Evolutionary conservation across 2,888 invertebrate genomes (phyloP), one percentile per base, ranked within the genome.

Genomic region (Didymodactylos carnosus): DNA sequence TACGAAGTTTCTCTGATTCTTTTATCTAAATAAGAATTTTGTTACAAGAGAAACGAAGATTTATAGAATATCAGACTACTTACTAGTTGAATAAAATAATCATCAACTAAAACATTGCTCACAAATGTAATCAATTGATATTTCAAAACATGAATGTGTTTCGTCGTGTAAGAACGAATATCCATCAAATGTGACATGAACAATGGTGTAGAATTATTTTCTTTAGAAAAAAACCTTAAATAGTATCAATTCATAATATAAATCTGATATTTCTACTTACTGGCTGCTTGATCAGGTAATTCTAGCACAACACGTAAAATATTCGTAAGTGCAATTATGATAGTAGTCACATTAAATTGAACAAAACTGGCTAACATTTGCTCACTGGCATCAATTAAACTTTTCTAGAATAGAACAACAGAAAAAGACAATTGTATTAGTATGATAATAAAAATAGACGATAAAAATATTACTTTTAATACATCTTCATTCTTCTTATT

Each of bases 261-360:
- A 23, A 71, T 3, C n/a, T 7, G 23, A 49, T n/a, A 49, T 19
- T 2, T 43, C 25, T 49, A 41, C 72, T 70, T 19, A 79, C 51
- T 35, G n/a, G 35, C 3, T 40, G 39, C 23, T 27, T 39, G 51
- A 71, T 49, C 35, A 16, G 40, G 25, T 75, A 51, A 19, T 41
- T 69, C 35, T 49, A 39, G 69, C 14, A 40, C 41, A 46, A 25
- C 11, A 10, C 19, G 10, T 19, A 62, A 35, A 19, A 62, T 62
- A 62, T 35, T 29, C 35, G 62, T 69, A 69, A 72, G 72, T 19
- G 43, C 62, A 27, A 53, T 62, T 7, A 62, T 78, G 71, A 29
- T 39, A 23, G 74, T 43, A 39, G 69, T n/a, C 19, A 46, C 23
- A 49, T 39, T 25, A 51, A 71, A 53, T 74, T 72, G 40, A 72